These are phyloP conservation scores for Temnothorax ravouxi DNA, from an alignment of 2,888 invertebrate species.

Conservation along the genomic window DNA sequence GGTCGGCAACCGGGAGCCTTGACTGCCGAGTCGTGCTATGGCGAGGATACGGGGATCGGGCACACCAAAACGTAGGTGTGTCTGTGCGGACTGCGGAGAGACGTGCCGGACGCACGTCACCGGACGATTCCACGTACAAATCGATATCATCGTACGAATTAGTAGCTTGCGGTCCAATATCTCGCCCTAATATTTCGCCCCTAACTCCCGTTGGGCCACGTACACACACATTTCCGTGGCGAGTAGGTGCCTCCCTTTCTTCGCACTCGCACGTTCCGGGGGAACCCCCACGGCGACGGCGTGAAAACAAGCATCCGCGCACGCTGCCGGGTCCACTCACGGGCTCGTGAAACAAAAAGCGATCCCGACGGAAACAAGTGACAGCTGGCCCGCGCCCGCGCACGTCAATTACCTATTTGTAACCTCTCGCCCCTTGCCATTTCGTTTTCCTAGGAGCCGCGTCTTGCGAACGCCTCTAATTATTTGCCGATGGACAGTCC, in stretches of 20 bases:
- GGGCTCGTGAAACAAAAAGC: slow-evolving; percentile 76
- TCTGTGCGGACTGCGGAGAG: not conserved
- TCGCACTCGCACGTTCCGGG: slow-evolving; percentile 40
- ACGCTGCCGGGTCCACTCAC: slow-evolving; percentile 43
- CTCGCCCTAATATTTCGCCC: slow-evolving; percentile 80
- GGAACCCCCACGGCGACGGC: slow-evolving; percentile 81
- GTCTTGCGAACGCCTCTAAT: slow-evolving; percentile 71
- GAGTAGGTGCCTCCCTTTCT: slow-evolving; percentile 42
- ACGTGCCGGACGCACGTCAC: slow-evolving; percentile 74
- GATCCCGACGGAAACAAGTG: slow-evolving; percentile 81
- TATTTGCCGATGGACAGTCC: slow-evolving; percentile 60
- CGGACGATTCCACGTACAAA: slow-evolving; percentile 77
- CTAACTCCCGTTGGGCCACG: slow-evolving; percentile 52
- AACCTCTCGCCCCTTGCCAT: slow-evolving; percentile 55
- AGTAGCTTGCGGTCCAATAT: slow-evolving; percentile 83
- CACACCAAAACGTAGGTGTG: not conserved
- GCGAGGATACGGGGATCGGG: slow-evolving; percentile 11
- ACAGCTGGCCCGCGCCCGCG: slow-evolving; percentile 80
- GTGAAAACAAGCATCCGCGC: slow-evolving; percentile 80
- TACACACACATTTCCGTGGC: slow-evolving; percentile 57
- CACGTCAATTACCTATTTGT: slow-evolving; percentile 82
- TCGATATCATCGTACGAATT: slow-evolving; percentile 82
- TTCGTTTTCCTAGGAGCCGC: slow-evolving; percentile 44
- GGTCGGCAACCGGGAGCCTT: slow-evolving; percentile 41
- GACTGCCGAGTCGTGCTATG: slow-evolving; percentile 50